Percentiles rank a stretch among this genome's conserved stretches.
phyloP scores from a whole-genome alignment of 1,140 invertebrate genomes.

The Phthorimaea operculella region DNA sequence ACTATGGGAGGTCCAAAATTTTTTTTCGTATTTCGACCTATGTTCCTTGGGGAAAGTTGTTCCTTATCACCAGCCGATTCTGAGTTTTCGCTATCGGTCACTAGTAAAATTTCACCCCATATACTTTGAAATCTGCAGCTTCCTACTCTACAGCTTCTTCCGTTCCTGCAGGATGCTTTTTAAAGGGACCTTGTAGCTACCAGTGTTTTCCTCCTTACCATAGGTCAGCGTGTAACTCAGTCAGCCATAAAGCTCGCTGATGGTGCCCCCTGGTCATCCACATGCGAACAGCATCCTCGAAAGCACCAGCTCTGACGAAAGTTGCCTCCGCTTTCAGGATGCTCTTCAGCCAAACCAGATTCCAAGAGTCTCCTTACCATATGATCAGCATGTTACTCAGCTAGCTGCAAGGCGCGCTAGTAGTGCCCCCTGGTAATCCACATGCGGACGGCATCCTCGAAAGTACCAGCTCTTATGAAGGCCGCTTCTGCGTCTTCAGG shows the following conservation, averaged over 20 bases:
- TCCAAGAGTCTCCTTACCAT: slow-evolving; percentile 74
- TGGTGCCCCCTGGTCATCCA: slow-evolving; percentile 91
- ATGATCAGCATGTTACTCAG: slow-evolving; percentile 84
- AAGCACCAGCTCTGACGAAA: slow-evolving; percentile 89
- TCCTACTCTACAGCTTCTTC: too few species aligned
- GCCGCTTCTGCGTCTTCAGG: slow-evolving; percentile 65
- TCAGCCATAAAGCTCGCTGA: slow-evolving; percentile 87
- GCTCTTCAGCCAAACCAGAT: slow-evolving; percentile 47
- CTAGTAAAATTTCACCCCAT: too few species aligned
- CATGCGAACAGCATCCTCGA: slow-evolving; percentile 96
- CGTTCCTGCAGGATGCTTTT: too few species aligned
- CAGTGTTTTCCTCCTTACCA: too few species aligned
- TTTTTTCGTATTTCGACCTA: too few species aligned
- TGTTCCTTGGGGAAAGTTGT: too few species aligned
- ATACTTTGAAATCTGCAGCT: too few species aligned
- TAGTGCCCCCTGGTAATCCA: slow-evolving; percentile 91
- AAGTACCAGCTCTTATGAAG: slow-evolving; percentile 89
- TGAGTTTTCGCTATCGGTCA: too few species aligned
- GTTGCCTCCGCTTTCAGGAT: slow-evolving; percentile 90
- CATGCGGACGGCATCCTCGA: slow-evolving; percentile 96
- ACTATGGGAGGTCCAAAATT: too few species aligned
- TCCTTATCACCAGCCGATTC: too few species aligned
- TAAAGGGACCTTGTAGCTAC: too few species aligned
- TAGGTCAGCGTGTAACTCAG: slow-evolving; percentile 83
- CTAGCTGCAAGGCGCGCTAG: slow-evolving; percentile 87